These are phyloP conservation scores for Bungarus multicinctus DNA, from an alignment of 2,113 vertebrate genomes.

Conservation along the genomic window DNA sequence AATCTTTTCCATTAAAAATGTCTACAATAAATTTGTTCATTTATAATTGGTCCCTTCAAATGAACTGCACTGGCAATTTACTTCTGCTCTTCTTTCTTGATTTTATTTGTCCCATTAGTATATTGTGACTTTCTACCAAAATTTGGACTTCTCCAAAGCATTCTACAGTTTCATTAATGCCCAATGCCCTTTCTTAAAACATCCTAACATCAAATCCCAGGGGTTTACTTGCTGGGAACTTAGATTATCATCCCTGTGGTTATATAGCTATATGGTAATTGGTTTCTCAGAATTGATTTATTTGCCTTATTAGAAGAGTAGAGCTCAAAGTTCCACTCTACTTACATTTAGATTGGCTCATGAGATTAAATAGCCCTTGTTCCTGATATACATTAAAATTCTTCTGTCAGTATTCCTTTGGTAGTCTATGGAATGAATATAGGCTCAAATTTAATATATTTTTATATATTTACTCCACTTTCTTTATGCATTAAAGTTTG, in stretches of 20 bases:
- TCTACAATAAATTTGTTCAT: neutral
- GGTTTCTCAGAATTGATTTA: constrained; percentile 53
- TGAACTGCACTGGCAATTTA: neutral
- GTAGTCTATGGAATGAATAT: constrained; percentile 18
- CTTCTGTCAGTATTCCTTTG: constrained; percentile 29
- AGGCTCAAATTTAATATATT: constrained; percentile 34
- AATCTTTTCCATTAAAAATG: neutral
- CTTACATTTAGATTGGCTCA: constrained; percentile 47
- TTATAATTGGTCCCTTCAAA: neutral
- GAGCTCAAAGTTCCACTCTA: constrained; percentile 35
- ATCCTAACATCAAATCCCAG: constrained; percentile 9
- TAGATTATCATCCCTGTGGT: constrained; percentile 15
- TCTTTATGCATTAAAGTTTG: neutral
- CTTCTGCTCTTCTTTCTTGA: neutral
- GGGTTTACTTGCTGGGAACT: constrained; percentile 35
- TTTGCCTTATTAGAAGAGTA: constrained; percentile 38
- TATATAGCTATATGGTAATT: constrained; percentile 37
- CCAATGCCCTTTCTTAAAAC: neutral
- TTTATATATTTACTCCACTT: constrained; percentile 23
- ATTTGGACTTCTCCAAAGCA: constrained; percentile 17
- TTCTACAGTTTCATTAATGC: neutral
- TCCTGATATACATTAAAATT: constrained; percentile 25
- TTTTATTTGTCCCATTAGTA: neutral
- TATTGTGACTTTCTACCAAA: neutral
- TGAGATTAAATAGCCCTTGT: constrained; percentile 44